Base-by-base conservation (phyloP, 2,797 vertebrate genomes). In the Ctenosaura bakeri region DNA sequence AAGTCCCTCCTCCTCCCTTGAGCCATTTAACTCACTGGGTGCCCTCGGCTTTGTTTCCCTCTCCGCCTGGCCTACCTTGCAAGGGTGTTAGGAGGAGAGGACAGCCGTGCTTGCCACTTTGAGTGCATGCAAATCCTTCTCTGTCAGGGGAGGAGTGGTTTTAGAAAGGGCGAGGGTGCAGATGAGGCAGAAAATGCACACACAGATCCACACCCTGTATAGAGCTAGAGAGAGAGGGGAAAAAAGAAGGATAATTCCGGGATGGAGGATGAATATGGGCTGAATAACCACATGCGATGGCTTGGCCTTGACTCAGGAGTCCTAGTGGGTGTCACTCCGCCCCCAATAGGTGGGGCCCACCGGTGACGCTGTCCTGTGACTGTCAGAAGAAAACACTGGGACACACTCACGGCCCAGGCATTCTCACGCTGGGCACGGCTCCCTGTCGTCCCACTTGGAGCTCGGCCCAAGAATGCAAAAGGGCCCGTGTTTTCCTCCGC, bases 231-330 rank as follows among this genome's bases (percentile, higher is more conserved):
- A 32, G 3, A 24, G 42, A 4, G 4, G 42, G 42, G 42, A 4
- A 4, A 4, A 3, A 3, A n/a, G 29, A 69, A 24, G 29, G 6
- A 79, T 56, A 6, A 71, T 80, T 76, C 81, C 59, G 2, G 26
- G 59, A 54, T 14, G 16, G 8, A 6, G 52, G 38, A 90, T 73
- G 38, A 90, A 32, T 54, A 14, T 16, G 7, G 7, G 1, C n/a
- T 86, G 88, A 86, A 73, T 71, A n/a, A 81, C 35, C 24, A 6
- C 38, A 50, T 66, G 80, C 13, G 6, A 78, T 14, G 76, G 13
- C 38, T 24, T 50, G 29, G 29, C 35, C n/a, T 35, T 90, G 89
- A 90, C 78, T 90, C 89, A 90, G 84, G 29, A n/a, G 20, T n/a
- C 1, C 32, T 12, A 6, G 52, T 71, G 66, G 89, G 84, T 26